Base-by-base conservation (phyloP, 2,113 vertebrate genomes). In the Brachyhypopomus gauderio region DNA sequence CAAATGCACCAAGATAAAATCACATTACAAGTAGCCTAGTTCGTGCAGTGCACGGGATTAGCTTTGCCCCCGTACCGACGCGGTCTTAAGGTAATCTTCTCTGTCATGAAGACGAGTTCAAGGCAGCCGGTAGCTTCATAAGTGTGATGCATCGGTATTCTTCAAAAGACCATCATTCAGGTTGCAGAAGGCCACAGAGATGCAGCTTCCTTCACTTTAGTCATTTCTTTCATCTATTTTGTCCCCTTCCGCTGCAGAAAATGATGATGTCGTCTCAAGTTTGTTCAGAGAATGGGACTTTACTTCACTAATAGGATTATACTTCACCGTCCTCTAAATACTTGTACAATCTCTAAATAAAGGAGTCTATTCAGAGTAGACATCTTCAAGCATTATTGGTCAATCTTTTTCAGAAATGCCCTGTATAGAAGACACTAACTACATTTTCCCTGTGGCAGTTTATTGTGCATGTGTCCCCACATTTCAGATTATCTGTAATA, bases 21-120 rank as follows among this genome's bases (percentile, higher is more conserved):
- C 93, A 92, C 94, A 93, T 92, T 92, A 94, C 94, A 92, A 95
- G 94, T 94, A 94, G 95, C 93, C 93, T 94, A 92, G 94, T 94
- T 94, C 94, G 95, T 64, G 41, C 23, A 64, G 30, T 81, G 30
- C 30, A 30, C 3, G 48, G 48, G 60, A 69, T 76, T 55, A 70
- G 23, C 48, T 41, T 41, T 11, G 12, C 6, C 23, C 36, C 8
- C 41, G 66, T 7, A 22, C 36, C 41, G 20, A 27, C 48, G 52
- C 36, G 56, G 27, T 30, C 71, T 78, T 48, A 79, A n/a, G 7
- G 19, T 72, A 6, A 25, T 20, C 55, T 80, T 45, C 45, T 5
- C 17, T 45, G 12, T 66, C 30, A 75, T 48, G 66, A 66, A 67
- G 11, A 36, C 36, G n/a, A 27, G 22, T 12, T 76, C 19, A 48